Percentiles rank a stretch among this genome's conserved stretches.
Evolutionary conservation across 2,797 vertebrate genomes (phyloP).

Genomic region (Tragopan temminckii): DNA sequence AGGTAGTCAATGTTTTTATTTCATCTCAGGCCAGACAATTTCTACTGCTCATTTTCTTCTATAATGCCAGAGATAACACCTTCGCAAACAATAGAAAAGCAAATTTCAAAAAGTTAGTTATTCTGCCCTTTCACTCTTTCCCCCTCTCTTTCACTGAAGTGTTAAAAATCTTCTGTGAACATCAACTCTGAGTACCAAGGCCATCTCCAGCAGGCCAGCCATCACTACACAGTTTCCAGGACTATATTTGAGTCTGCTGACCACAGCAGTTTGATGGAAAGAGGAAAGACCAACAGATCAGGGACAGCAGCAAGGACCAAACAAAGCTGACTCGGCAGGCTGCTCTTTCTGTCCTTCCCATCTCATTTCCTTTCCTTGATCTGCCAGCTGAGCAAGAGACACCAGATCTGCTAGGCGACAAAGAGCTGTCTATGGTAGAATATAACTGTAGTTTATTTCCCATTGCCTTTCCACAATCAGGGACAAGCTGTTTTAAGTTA

Average conservation of each 20-base stretch:
- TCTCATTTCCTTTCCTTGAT: not conserved
- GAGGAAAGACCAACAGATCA: not conserved
- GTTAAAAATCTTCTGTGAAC: not conserved
- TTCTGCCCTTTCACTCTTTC: not conserved
- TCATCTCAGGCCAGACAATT: not conserved
- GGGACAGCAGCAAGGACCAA: not conserved
- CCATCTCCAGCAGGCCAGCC: not conserved
- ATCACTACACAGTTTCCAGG: not conserved
- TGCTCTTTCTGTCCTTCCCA: not conserved
- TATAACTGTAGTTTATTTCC: fast-evolving
- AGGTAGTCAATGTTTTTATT: not conserved
- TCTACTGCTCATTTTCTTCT: not conserved
- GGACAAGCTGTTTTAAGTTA: not conserved
- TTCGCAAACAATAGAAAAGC: not conserved
- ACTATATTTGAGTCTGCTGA: not conserved
- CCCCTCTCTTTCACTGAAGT: not conserved
- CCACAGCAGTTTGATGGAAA: not conserved
- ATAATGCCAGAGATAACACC: not conserved
- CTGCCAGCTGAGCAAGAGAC: not conserved
- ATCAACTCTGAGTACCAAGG: not conserved
- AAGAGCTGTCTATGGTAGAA: not conserved
- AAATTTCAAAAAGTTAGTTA: not conserved
- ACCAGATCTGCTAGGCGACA: not conserved
- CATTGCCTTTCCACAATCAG: fast-evolving
- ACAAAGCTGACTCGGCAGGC: not conserved